Evolutionary conservation across 2,797 vertebrate species (phyloP).

Genomic region (Poeciliopsis infans): DNA sequence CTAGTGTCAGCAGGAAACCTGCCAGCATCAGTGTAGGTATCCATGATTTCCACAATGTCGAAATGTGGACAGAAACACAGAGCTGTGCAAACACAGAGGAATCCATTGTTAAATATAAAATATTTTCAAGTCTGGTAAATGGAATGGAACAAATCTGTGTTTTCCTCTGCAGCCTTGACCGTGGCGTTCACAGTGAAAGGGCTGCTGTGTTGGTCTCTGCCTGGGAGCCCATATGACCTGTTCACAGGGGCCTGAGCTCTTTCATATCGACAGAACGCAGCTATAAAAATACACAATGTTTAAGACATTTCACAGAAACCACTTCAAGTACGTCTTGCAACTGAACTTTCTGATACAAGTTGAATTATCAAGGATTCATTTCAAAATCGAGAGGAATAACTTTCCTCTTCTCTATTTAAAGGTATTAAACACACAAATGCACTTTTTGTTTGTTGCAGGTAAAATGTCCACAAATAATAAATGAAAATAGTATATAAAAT

Average conservation of each 20-base stretch:
- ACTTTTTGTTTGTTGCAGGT: background rate
- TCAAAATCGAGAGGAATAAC: background rate
- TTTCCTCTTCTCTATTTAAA: background rate
- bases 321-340: background rate
- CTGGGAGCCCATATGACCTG: background rate
- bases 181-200: background rate
- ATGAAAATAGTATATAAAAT: background rate
- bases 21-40: background rate
- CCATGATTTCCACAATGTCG: too few relatives aligned
- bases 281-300: background rate
- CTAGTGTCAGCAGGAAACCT: background rate
- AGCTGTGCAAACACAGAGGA: too few relatives aligned
- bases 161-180: too few relatives aligned
- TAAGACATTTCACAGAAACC: conserved; percentile 1
- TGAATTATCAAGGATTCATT: background rate
- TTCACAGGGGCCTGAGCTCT: background rate
- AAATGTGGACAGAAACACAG: too few relatives aligned
- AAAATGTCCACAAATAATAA: background rate
- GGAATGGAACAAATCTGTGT: too few relatives aligned
- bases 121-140: too few relatives aligned
- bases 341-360: background rate
- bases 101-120: too few relatives aligned
- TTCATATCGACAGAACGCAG: too few relatives aligned
- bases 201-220: background rate
- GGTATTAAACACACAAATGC: background rate